phyloP scores from a whole-genome alignment of 1,140 invertebrate genomes.

The Phymorhynchus buccinoides region DNA sequence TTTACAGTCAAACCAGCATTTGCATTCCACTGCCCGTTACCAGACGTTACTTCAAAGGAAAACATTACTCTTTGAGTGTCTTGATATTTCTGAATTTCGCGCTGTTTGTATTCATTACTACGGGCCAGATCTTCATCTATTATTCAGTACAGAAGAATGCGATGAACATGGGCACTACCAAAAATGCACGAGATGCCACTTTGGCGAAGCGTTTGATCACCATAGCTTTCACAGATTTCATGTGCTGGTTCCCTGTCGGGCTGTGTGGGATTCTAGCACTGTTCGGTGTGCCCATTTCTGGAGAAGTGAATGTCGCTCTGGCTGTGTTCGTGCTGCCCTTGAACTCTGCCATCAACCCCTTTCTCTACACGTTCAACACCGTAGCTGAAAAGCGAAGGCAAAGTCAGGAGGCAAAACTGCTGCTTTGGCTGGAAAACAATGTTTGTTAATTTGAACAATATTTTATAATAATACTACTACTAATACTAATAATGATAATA shows the following conservation, averaged over 20 bases:
- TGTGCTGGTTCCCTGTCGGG: constrained; percentile 35
- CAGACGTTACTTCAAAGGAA: constrained; percentile 38
- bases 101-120: constrained; percentile 48
- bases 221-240: constrained; percentile 22
- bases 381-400: no score
- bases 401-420: no score
- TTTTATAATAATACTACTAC: no score
- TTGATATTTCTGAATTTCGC: constrained; percentile 52
- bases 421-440: no score
- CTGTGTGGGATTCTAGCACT: neutral
- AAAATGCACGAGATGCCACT: neutral
- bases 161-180: neutral
- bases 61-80: constrained; percentile 49
- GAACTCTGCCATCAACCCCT: no score
- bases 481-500: no score
- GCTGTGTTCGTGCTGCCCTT: no score
- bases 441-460: no score
- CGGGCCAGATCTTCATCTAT: constrained; percentile 50
- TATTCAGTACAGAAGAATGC: neutral
- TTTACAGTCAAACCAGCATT: constrained; percentile 54
- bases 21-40: constrained; percentile 54
- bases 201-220: constrained; percentile 15
- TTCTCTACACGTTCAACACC: no score
- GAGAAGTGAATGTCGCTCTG: no score
- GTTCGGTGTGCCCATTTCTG: neutral